Base-by-base conservation (phyloP, 2,888 invertebrate genomes). In the Orchesellides sinensis region DNA sequence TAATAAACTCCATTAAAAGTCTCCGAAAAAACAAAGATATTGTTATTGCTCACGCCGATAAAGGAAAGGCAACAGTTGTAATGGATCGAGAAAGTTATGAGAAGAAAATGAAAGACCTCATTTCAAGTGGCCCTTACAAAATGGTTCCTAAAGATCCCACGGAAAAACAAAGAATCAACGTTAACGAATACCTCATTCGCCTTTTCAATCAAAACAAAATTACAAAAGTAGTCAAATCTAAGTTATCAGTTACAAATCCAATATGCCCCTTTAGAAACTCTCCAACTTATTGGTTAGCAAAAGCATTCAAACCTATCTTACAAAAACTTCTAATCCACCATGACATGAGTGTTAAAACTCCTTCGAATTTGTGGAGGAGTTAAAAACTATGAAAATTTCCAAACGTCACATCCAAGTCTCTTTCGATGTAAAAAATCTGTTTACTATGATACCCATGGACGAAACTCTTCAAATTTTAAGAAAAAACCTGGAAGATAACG, bases 391-490 rank as follows among this genome's bases (percentile, higher is more conserved):
- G 5, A 40, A 40, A 14, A 68, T 63, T 63, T 6, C 29, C 10
- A 12, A 27, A n/a, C 3, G 23, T 6, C 52, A 59, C 23, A 5
- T 10, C 8, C 45, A 52, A 19, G 23, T 61, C 10, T 73, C 59
- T 0, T 73, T 49, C 21, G 75, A 75, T 65, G 75, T 75, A 2
- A 49, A 47, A 21, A 45, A 27, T 32, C 35, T 75, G 8, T 75
- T 75, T n/a, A 75, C 75, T 3, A 75, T 59, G 47, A 52, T 75
- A 8, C 75, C 75, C 2, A 32, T 75, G 1, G 17, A 65, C 23
- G 75, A 75, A 54, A 75, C 75, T 0, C 12, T 65, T 8, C 12
- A 19, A 23, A 21, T 23, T 3, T 54, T 75, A 0, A 6, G 21
- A 25, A 2, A 32, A 52, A 12, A 12, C 12, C 32, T 65, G 21